These are phyloP conservation scores for Pygoscelis antarcticus DNA, from an alignment of 2,113 vertebrate genomes.

Conservation along the genomic window DNA sequence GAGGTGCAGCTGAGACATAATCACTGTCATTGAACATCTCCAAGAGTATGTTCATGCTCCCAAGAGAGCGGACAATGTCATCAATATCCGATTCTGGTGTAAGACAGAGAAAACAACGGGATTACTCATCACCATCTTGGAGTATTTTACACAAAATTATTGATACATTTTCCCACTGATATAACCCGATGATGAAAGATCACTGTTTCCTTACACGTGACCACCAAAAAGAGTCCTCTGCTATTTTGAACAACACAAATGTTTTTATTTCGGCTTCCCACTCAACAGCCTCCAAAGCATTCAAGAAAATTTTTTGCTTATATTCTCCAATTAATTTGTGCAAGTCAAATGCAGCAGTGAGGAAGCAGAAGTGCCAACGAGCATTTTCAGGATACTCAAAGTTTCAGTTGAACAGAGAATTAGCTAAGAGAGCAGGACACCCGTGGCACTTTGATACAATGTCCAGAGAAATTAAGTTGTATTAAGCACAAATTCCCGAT, in stretches of 20 bases:
- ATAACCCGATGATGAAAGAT: rapidly evolving
- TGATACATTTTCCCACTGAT: not conserved
- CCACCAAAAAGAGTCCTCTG: not conserved
- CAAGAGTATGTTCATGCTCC: slow-evolving; percentile 82
- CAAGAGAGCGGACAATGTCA: slow-evolving; percentile 82
- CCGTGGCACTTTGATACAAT: not conserved
- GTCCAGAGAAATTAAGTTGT: not conserved
- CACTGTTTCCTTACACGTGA: rapidly evolving
- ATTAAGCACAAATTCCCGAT: not conserved
- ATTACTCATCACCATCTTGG: not conserved
- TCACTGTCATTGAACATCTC: slow-evolving; percentile 84
- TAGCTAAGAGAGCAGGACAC: not conserved
- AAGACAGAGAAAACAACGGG: not conserved
- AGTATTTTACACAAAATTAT: rapidly evolving
- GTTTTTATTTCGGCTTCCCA: not conserved
- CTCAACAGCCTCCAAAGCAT: not conserved
- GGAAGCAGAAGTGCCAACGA: not conserved
- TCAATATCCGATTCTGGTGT: slow-evolving; percentile 80
- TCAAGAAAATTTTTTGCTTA: not conserved
- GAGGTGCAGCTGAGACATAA: slow-evolving; percentile 86
- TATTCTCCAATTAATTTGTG: not conserved
- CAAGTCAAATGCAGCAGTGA: not conserved
- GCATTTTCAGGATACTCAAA: not conserved
- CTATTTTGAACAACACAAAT: not conserved
- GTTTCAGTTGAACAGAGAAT: not conserved